Percentiles rank a stretch among this genome's conserved stretches.
Evolutionary conservation across 1,140 invertebrate species (phyloP).

Genomic region (Cydia amplana): DNA sequence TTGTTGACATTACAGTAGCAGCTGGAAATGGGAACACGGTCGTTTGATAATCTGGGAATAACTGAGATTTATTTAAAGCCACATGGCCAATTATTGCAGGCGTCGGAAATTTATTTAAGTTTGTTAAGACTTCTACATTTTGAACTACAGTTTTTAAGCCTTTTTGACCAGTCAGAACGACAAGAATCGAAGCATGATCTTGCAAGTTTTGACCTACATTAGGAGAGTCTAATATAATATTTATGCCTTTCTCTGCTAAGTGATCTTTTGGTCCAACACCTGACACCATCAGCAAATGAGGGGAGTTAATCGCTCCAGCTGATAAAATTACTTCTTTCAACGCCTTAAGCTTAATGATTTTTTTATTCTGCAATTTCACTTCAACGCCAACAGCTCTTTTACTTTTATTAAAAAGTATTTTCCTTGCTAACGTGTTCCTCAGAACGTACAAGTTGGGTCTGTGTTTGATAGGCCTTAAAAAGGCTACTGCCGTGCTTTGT

Average conservation of each 20-base stretch:
- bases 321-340: slow-evolving; percentile 81
- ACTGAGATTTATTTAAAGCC: slow-evolving; percentile 73
- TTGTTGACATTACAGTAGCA: slow-evolving; percentile 11
- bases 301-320: slow-evolving; percentile 80
- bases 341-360: slow-evolving; percentile 74
- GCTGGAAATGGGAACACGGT: slow-evolving; percentile 7
- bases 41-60: slow-evolving; percentile 55
- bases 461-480: slow-evolving; percentile 74
- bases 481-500: slow-evolving; percentile 80
- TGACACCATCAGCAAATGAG: slow-evolving; percentile 83
- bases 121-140: slow-evolving; percentile 80
- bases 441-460: slow-evolving; percentile 72
- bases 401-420: slow-evolving; percentile 82
- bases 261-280: slow-evolving; percentile 82
- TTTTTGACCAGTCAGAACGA: slow-evolving; percentile 82
- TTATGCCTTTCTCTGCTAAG: slow-evolving; percentile 78
- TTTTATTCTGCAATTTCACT: slow-evolving; percentile 64
- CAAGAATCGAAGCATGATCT: slow-evolving; percentile 85
- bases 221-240: slow-evolving; percentile 81
- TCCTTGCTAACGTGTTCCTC: slow-evolving; percentile 25
- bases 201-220: slow-evolving; percentile 86
- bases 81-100: slow-evolving; percentile 87
- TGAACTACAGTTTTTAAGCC: slow-evolving; percentile 84
- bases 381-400: slow-evolving; percentile 68
- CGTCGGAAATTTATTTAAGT: slow-evolving; percentile 86